Evolutionary conservation across 2,888 invertebrate genomes (phyloP), one percentile per base, ranked within the genome.

Genomic region (Apamea epomidion): DNA sequence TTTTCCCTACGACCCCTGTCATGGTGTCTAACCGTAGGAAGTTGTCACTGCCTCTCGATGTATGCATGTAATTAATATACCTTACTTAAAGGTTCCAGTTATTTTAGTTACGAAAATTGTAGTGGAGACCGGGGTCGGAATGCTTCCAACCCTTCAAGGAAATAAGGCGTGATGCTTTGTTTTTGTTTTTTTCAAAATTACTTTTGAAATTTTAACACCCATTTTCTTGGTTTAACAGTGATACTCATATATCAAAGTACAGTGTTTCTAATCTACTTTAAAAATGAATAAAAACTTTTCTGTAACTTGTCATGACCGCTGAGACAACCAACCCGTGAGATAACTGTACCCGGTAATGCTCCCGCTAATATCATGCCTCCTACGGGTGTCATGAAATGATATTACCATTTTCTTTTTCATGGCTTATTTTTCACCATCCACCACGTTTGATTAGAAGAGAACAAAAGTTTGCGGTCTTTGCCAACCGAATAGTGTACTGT

Each of bases 391-490:
- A 16, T 8, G 5, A 1, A 77, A 73, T 16, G 0, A 12, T 51
- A 51, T 25, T 29, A 0, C 0, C 1, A 7, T 51, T 42, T 42
- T 8, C 1, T 54, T 32, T 18, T 25, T 67, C 14, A 42, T n/a
- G 12, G 25, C 7, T 54, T 64, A 18, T 7, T 29, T 51, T 32
- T 25, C 21, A 25, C 14, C 18, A 45, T 21, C 2, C 32, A 48
- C 62, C 29, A 29, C 70, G 42, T 73, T 80, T 73, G n/a, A 77
- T 80, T 77, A 75, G 42, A 71, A 73, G 51, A 58, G 37, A 32
- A 60, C 51, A 64, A 72, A 68, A 58, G 51, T 77, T 84, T 75
- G 77, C 73, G 62, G 74, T 80, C 72, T 45, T 60, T 64, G 69
- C 45, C 58, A 54, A 51, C 70, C 51, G 14, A 71, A 76, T 70